A percentile compares a stretch with the other conserved stretches of the same genome.
These are phyloP conservation scores for Chelonoidis abingdonii DNA, from an alignment of 2,113 vertebrate species.

Conservation along the genomic window DNA sequence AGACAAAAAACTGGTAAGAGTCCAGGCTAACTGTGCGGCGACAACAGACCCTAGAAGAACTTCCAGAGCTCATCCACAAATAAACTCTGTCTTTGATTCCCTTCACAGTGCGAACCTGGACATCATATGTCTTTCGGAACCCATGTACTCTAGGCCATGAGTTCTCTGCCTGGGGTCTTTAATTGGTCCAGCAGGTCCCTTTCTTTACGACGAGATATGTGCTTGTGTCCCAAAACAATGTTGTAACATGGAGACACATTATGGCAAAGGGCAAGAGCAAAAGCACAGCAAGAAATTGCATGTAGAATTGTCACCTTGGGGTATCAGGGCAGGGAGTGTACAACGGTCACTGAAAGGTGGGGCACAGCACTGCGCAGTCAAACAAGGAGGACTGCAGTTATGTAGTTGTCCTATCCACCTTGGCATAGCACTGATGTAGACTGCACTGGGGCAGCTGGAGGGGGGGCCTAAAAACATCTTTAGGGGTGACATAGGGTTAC, in stretches of 20 bases:
- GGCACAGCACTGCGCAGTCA: neutral
- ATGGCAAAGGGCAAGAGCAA: neutral
- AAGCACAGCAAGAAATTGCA: neutral
- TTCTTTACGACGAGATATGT: neutral
- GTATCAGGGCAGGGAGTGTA: neutral
- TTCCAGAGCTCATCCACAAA: neutral
- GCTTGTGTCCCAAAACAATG: fast-evolving
- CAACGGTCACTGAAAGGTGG: neutral
- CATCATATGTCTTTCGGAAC: neutral
- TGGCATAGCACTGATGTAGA: neutral
- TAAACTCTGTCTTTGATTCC: neutral
- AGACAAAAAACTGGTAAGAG: neutral
- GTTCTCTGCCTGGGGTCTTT: neutral
- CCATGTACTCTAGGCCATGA: neutral
- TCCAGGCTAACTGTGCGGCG: neutral
- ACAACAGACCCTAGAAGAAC: fast-evolving
- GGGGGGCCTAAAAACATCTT: neutral
- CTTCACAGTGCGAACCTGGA: neutral
- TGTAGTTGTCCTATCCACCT: neutral
- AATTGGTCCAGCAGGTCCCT: neutral
- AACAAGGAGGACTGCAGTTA: neutral
- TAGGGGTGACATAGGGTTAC: neutral
- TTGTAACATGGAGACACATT: neutral
- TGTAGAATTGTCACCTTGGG: neutral
- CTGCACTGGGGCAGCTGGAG: neutral